Conservation (phyloP, 1,140 invertebrate species). For the Atta cephalotes region DNA sequence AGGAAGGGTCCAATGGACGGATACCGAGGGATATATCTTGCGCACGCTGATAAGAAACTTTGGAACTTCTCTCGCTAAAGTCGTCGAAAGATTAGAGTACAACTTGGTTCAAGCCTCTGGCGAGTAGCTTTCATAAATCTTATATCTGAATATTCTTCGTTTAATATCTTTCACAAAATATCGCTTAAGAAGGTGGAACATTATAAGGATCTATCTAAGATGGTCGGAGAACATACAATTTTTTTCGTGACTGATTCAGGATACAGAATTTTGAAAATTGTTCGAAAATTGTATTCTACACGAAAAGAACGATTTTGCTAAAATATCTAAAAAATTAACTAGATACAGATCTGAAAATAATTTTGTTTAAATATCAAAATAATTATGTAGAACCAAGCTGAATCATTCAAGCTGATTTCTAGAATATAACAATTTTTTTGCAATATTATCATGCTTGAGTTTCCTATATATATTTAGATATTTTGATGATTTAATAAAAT, state of each 20-base stretch:
- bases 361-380: too few relatives aligned
- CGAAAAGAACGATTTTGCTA: too few relatives aligned
- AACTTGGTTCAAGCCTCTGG: slow-evolving; percentile 45
- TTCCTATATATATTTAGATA: too few relatives aligned
- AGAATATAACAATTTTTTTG: too few relatives aligned
- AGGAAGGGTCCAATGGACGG: slow-evolving; percentile 44
- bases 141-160: slow-evolving; percentile 54
- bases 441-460: too few relatives aligned
- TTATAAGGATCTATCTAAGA: background rate
- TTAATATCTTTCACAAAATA: slow-evolving; percentile 37
- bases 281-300: background rate
- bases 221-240: background rate
- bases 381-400: too few relatives aligned
- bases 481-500: too few relatives aligned
- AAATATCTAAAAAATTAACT: too few relatives aligned
- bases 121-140: slow-evolving; percentile 49
- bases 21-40: slow-evolving; percentile 57
- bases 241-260: background rate
- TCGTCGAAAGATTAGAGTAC: slow-evolving; percentile 61
- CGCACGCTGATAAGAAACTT: slow-evolving; percentile 60
- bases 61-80: slow-evolving; percentile 49
- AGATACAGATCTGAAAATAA: too few relatives aligned
- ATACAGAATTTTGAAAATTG: background rate
- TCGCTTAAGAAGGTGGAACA: background rate
- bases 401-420: too few relatives aligned